Base-by-base conservation (phyloP, 1,140 invertebrate species). In the Drosophila littoralis region DNA sequence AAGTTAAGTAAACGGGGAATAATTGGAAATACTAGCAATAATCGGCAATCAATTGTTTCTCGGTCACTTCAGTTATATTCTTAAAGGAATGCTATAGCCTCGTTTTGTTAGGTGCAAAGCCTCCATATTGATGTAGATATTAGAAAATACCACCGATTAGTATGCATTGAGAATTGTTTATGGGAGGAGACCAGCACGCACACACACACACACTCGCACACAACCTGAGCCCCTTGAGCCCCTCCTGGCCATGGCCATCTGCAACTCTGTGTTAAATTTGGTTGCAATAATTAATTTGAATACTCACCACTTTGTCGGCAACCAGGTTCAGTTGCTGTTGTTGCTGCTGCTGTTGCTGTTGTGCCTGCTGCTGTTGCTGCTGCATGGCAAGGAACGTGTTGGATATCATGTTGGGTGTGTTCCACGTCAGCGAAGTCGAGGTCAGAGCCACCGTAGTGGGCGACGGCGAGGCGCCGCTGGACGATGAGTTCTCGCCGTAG, bases 371-470 rank as follows among this genome's bases (percentile, higher is more conserved):
- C 61, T 91, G 89, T 55, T 91, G 90, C 67, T 92, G 90, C 60
- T 91, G 88, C 91, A 91, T 91, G 50, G 91, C 90, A 61, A 91
- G 71, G 74, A 92, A 91, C 38, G 91, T 92, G 65, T 92, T 92
- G n/a, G 90, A 91, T 75, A 91, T 79, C 91, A 92, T 91, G 15
- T 81, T 81, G 43, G 90, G 91, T 12, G 88, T 79, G 63, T 92
- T 91, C 91, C 91, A 92, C 69, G 81, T 81, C 22, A 92, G 58
- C 63, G 91, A 91, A 10, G 91, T 91, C 4, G 91, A 86, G 45
- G 91, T 91, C 12, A 90, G 54, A 7, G 91, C 89, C n/a, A 89
- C 77, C 6, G 91, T 92, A 13, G 91, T 92, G 1, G 91, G 91
- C 46, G 91, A 92, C 0, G 91, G 91, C 13, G 91, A 91, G 0